Evolutionary conservation across 2,888 invertebrate species (phyloP).

Genomic region (Fragum fragum): DNA sequence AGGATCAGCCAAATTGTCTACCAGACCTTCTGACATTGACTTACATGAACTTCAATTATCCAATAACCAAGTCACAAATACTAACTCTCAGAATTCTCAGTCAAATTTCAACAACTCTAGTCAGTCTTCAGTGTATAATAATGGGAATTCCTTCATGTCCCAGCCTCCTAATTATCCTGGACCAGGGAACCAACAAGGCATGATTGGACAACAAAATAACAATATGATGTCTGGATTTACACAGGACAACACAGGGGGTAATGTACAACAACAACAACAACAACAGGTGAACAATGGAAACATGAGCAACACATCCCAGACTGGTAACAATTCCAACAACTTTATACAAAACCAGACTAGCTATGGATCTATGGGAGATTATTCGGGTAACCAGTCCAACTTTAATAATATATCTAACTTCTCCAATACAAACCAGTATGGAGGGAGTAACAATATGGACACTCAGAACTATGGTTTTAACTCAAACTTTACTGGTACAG

Average conservation of each 20-base stretch:
- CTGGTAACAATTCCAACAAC: slow-evolving; percentile 1
- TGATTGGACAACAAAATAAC: slow-evolving; percentile 10
- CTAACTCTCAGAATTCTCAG: not conserved
- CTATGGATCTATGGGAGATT: slow-evolving; percentile 6
- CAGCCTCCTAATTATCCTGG: slow-evolving; percentile 8
- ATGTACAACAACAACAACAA: not conserved
- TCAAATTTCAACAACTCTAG: not conserved
- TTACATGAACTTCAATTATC: slow-evolving; percentile 60
- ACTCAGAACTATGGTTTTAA: not conserved
- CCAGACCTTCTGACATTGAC: slow-evolving; percentile 65
- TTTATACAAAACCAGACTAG: slow-evolving; percentile 14
- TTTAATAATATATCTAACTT: slow-evolving; percentile 16
- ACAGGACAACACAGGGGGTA: not conserved
- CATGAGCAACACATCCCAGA: not conserved
- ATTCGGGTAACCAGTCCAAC: slow-evolving; percentile 10
- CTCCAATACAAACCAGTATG: slow-evolving; percentile 12
- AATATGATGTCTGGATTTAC: slow-evolving; percentile 9
- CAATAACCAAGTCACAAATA: slow-evolving; percentile 19
- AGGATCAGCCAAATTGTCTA: slow-evolving; percentile 30
- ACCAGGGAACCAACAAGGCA: slow-evolving; percentile 14
- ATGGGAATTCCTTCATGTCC: not conserved
- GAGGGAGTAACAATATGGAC: slow-evolving; percentile 3
- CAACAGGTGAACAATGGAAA: slow-evolving; percentile 2
- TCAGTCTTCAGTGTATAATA: slow-evolving; percentile 7
- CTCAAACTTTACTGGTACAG: not conserved